These are phyloP conservation scores for Artibeus jamaicensis DNA, from an alignment of 2,797 vertebrate genomes.

Conservation along the genomic window DNA sequence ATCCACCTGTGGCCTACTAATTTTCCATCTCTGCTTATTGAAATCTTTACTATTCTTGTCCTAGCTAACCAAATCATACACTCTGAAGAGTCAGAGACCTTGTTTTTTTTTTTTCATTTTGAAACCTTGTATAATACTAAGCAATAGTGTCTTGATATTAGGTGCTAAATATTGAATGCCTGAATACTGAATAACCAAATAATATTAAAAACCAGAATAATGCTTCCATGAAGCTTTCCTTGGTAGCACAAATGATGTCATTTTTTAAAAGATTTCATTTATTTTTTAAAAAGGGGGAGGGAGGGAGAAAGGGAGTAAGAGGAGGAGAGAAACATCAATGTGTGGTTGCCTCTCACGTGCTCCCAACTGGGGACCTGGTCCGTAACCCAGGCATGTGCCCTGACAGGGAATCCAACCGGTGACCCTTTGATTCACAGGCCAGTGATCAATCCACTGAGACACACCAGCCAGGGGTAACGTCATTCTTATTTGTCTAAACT, in stretches of 20 bases:
- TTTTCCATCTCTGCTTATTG: background rate
- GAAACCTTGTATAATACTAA: background rate
- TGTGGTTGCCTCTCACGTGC: no score
- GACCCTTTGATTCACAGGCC: no score
- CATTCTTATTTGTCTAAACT: constrained; percentile 2
- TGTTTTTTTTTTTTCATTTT: constrained; percentile 34
- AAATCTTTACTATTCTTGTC: constrained; percentile 44
- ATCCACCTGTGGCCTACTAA: background rate
- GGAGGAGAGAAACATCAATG: no score
- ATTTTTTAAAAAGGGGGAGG: no score
- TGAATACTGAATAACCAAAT: background rate
- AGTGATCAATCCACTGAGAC: no score
- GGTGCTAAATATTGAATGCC: background rate
- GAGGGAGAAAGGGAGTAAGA: no score
- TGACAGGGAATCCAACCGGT: no score
- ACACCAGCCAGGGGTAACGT: background rate
- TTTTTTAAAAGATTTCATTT: background rate
- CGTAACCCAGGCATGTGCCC: no score
- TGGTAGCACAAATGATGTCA: background rate
- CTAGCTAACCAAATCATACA: constrained; percentile 10
- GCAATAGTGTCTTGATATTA: background rate
- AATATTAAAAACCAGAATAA: constrained; percentile 18
- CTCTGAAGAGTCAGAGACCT: background rate
- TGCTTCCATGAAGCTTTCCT: background rate
- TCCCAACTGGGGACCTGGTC: no score